A percentile compares a stretch with the other conserved stretches of the same genome.
These are phyloP conservation scores for Patella caerulea DNA, from an alignment of 2,888 invertebrate genomes.

Conservation along the genomic window DNA sequence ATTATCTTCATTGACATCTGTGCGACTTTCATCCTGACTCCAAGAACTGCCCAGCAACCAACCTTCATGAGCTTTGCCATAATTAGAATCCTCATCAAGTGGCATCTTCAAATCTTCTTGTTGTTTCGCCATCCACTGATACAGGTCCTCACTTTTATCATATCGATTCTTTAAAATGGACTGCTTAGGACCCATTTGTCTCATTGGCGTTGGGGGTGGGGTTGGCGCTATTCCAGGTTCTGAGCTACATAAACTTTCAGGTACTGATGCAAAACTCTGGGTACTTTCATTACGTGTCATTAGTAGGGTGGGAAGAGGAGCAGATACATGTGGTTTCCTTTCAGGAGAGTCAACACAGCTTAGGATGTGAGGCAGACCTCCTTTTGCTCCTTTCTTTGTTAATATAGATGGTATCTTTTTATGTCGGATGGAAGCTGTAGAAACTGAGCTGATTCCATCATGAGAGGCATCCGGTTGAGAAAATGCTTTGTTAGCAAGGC, in stretches of 20 bases:
- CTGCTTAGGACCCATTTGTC: constrained; percentile 32
- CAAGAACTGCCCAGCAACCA: constrained; percentile 61
- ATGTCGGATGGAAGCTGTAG: constrained; percentile 28
- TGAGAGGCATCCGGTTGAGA: constrained; percentile 34
- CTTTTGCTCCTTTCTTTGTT: constrained; percentile 11
- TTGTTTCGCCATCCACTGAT: constrained; percentile 94
- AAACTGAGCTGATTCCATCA: constrained; percentile 37
- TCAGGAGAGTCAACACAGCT: constrained; percentile 25
- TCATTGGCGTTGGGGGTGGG: constrained; percentile 54
- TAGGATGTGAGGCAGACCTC: constrained; percentile 30
- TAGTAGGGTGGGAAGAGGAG: constrained; percentile 19
- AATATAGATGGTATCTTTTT: constrained; percentile 24
- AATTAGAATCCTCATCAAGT: constrained; percentile 29
- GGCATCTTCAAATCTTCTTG: constrained; percentile 74
- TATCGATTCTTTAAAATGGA: constrained; percentile 48
- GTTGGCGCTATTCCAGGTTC: constrained; percentile 47
- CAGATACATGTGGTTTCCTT: constrained; percentile 3
- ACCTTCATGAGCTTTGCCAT: constrained; percentile 51
- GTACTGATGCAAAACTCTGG: constrained; percentile 67
- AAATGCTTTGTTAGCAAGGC: constrained; percentile 35
- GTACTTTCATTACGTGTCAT: constrained; percentile 64
- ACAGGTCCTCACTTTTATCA: constrained; percentile 83
- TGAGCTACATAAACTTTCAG: constrained; percentile 54
- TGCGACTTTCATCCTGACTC: constrained; percentile 65
- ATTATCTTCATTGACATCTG: constrained; percentile 56